Evolutionary conservation across 2,888 invertebrate species (phyloP), one percentile per base, ranked within the genome.

Genomic region (Tholera decimalis): DNA sequence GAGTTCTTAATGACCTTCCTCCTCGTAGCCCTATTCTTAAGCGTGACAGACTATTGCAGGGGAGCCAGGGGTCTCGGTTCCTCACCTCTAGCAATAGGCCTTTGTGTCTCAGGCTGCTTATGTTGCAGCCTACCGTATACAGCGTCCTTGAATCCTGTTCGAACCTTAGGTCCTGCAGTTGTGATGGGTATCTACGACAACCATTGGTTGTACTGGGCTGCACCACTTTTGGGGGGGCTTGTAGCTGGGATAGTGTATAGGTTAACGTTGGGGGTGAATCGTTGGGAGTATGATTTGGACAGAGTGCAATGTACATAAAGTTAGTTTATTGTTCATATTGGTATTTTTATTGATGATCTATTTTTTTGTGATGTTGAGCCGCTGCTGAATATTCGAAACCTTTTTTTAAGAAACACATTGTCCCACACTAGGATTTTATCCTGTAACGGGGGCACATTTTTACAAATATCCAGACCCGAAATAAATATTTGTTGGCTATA

Each of bases 1-100:
- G 88, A 88, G 47, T 71, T 84, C 15, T 66, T 88, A 8, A 78
- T 84, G 73, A 84, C 84, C 0, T 87, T 85, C 44, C 43, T 85
- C 0, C 37, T 87, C 0, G 88, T 87, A 3, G 67, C 82, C 0
- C 69, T 86, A 0, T 51, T 66, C 11, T 46, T 85, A n/a, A 84
- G 83, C 53, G 82, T 85, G 0, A 51, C 71, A 5, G 87, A 87
- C 20, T 49, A 47, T 0, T 30, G 53, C 0, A 73, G 86, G 53
- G 86, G 86, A 0, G 73, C 74, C 0, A 77, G 71, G 30, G 86
- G 86, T 0, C 66, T 87, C 13, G 88, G 82, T 0, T 88, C 88
- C 2, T 63, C 80, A 0, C 49, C 88, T 15, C 47, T 88, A n/a
- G 83, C 85, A 6, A 68, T 87, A 26, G 88, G 88, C 0, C 20